Conservation (phyloP, 2,797 vertebrate species). For the Hemibagrus guttatus region DNA sequence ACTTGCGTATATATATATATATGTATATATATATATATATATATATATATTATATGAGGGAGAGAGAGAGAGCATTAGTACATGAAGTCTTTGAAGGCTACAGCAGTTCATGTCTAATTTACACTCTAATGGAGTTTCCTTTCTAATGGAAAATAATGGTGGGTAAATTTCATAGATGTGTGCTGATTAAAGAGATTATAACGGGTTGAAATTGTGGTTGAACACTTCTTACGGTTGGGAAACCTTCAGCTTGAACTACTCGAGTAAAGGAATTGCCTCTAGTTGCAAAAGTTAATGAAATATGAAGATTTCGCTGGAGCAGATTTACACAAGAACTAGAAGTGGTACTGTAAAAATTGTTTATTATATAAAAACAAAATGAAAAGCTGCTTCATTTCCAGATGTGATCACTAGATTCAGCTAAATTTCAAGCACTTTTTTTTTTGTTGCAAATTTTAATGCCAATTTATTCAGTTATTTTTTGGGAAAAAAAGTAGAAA, state of each 20-base stretch:
- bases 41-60: not conserved
- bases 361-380: not conserved
- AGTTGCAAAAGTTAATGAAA: not conserved
- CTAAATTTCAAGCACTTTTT: not conserved
- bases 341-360: not conserved
- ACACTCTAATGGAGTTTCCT: conserved; percentile 13
- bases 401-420: not conserved
- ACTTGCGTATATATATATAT: not conserved
- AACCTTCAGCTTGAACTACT: not conserved
- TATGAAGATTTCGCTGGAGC: not conserved
- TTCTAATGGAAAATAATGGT: conserved; percentile 5
- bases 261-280: not conserved
- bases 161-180: conserved; percentile 4
- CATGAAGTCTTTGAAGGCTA: not conserved
- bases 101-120: conserved; percentile 4
- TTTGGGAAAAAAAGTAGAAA: too few species aligned
- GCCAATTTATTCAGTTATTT: not conserved
- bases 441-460: not conserved
- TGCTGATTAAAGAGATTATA: conserved; percentile 8
- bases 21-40: not conserved
- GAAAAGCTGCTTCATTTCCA: not conserved
- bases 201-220: not conserved
- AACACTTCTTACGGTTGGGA: not conserved
- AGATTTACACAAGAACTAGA: not conserved
- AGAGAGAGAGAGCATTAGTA: not conserved